Conservation (phyloP, 2,888 invertebrate genomes). For the Buathra laborator region DNA sequence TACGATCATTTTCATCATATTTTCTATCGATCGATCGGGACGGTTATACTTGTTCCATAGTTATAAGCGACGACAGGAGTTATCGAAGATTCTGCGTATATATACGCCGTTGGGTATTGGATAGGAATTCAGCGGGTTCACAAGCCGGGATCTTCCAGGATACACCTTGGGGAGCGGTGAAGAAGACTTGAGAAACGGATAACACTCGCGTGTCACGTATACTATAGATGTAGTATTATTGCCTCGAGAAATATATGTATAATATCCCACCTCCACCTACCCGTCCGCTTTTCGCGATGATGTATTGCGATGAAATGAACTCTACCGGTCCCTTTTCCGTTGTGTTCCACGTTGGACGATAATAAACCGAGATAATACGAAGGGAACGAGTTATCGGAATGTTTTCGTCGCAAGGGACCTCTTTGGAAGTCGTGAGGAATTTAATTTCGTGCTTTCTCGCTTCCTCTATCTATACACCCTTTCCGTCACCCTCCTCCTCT, state of each 20-base stretch:
- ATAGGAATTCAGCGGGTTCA: constrained; percentile 57
- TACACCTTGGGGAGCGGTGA: constrained; percentile 40
- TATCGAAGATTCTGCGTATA: constrained; percentile 4
- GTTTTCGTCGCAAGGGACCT: constrained; percentile 65
- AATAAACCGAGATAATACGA: constrained; percentile 70
- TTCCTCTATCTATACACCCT: constrained; percentile 23
- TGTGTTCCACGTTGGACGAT: constrained; percentile 59
- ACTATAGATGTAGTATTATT: constrained; percentile 33
- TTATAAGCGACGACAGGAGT: neutral
- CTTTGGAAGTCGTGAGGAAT: constrained; percentile 74
- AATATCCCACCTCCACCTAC: neutral
- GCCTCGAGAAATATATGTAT: constrained; percentile 46
- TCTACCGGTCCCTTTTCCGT: constrained; percentile 54
- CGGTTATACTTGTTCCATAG: neutral
- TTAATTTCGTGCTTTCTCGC: constrained; percentile 79
- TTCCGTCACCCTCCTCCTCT: constrained; percentile 29
- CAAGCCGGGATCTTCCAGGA: constrained; percentile 34
- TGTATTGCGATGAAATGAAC: constrained; percentile 65
- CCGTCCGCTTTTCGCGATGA: constrained; percentile 29
- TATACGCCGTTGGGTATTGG: constrained; percentile 17
- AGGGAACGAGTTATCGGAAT: constrained; percentile 73
- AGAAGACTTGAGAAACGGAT: constrained; percentile 35
- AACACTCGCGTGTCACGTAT: constrained; percentile 51
- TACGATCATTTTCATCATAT: constrained; percentile 67
- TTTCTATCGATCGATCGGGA: constrained; percentile 57